phyloP scores from a whole-genome alignment of 2,888 invertebrate genomes.

The Idaea dimidiata region DNA sequence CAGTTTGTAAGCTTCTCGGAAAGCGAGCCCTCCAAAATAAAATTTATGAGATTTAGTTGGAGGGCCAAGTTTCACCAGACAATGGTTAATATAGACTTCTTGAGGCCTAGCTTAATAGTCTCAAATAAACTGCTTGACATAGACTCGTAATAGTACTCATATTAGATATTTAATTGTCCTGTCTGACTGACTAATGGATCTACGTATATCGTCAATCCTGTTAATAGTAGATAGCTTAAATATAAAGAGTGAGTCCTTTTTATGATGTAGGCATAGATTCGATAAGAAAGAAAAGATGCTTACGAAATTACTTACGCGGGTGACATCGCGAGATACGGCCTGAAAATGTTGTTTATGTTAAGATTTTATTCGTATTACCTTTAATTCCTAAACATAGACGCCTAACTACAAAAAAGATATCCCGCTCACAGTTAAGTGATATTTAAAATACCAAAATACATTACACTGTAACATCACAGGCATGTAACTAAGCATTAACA shows the following conservation, averaged over 20 bases:
- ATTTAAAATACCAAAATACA: background rate
- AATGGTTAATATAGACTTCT: background rate
- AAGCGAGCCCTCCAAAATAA: constrained; percentile 39
- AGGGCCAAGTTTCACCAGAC: background rate
- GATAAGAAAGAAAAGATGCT: no score
- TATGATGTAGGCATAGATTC: no score
- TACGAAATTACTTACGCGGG: no score
- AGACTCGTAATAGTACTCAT: background rate
- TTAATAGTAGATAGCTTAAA: no score
- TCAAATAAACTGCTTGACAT: background rate
- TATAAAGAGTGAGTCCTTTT: no score
- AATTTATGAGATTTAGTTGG: constrained; percentile 42
- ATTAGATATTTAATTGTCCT: no score
- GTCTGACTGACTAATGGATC: no score
- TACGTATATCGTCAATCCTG: no score
- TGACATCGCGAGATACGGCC: no score
- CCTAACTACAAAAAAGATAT: background rate
- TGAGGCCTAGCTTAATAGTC: background rate
- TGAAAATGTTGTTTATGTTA: no score
- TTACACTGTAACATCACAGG: background rate
- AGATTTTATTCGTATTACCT: no score
- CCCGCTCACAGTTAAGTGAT: background rate
- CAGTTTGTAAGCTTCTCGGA: constrained; percentile 47
- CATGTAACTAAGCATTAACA: constrained; percentile 6
- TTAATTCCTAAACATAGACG: no score